These are phyloP conservation scores for Thelaira solivaga DNA, from an alignment of 2,888 invertebrate genomes.

Conservation along the genomic window DNA sequence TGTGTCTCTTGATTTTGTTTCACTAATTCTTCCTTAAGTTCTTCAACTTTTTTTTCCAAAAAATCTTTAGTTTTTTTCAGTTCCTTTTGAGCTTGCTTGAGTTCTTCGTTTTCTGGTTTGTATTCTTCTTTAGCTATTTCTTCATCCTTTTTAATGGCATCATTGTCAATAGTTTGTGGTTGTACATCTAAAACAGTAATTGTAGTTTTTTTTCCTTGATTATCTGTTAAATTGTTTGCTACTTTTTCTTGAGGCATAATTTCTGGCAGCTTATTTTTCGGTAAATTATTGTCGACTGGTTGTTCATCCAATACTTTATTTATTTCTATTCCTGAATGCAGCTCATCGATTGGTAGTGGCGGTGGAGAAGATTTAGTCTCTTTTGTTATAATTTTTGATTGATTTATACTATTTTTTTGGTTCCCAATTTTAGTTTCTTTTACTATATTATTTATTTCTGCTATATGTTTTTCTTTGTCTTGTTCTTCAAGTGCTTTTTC, in stretches of 20 bases:
- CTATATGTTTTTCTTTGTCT: slow-evolving; percentile 12
- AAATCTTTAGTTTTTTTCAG: slow-evolving; percentile 72
- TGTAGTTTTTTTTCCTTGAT: neutral
- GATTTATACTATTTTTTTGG: slow-evolving; percentile 15
- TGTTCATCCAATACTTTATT: slow-evolving; percentile 11
- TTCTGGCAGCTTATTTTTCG: slow-evolving; percentile 9
- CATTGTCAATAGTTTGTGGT: slow-evolving; percentile 72
- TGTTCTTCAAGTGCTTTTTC: slow-evolving; percentile 61
- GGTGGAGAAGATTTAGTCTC: slow-evolving; percentile 62
- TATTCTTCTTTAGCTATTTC: slow-evolving; percentile 74
- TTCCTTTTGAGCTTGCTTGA: slow-evolving; percentile 72
- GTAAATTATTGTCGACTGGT: neutral
- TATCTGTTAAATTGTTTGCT: neutral
- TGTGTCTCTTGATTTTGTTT: slow-evolving; percentile 74
- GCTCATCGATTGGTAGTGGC: slow-evolving; percentile 71
- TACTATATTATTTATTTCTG: slow-evolving; percentile 19
- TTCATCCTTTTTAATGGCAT: slow-evolving; percentile 78
- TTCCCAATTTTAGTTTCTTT: neutral
- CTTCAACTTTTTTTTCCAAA: slow-evolving; percentile 75
- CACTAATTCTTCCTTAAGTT: slow-evolving; percentile 77
- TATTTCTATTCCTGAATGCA: slow-evolving; percentile 20
- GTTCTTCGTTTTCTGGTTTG: slow-evolving; percentile 69
- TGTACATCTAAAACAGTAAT: neutral
- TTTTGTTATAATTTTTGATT: neutral
- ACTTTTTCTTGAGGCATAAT: slow-evolving; percentile 8